Conservation (phyloP, 37 sponge, comb jelly and placozoan species). For the Beroe forskalii region DNA sequence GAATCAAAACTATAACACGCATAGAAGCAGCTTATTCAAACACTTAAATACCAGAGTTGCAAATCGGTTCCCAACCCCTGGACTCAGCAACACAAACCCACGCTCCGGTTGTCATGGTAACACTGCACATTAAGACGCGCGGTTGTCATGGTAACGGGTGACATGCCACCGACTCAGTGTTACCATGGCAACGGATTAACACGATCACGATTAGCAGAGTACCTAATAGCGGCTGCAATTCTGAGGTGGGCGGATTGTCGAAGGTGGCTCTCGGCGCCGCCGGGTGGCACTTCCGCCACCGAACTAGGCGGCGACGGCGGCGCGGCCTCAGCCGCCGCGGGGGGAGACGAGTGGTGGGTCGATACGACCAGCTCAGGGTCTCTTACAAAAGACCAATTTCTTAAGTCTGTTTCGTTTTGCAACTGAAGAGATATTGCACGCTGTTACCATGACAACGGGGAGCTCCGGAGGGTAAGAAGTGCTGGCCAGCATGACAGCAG, state of each 20-base stretch:
- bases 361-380: constrained; percentile 11
- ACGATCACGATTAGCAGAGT: neutral
- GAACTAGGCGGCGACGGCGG: neutral
- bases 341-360: too few relatives aligned
- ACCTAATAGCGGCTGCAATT: constrained; percentile 36
- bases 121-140: too few relatives aligned
- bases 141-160: neutral
- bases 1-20: too few relatives aligned
- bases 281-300: neutral
- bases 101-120: too few relatives aligned
- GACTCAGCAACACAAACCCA: too few relatives aligned
- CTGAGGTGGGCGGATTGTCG: neutral
- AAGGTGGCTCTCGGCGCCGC: too few relatives aligned
- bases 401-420: constrained; percentile 50
- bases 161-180: neutral
- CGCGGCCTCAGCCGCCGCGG: neutral
- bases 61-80: too few relatives aligned
- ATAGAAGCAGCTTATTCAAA: too few relatives aligned
- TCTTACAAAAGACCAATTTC: constrained; percentile 54
- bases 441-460: neutral
- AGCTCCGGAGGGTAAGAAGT: too few relatives aligned
- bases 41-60: too few relatives aligned
- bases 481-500: neutral
- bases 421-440: neutral
- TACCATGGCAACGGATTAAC: neutral